phyloP scores from a whole-genome alignment of 2,113 vertebrate genomes.

The Hydrochoerus hydrochaeris region DNA sequence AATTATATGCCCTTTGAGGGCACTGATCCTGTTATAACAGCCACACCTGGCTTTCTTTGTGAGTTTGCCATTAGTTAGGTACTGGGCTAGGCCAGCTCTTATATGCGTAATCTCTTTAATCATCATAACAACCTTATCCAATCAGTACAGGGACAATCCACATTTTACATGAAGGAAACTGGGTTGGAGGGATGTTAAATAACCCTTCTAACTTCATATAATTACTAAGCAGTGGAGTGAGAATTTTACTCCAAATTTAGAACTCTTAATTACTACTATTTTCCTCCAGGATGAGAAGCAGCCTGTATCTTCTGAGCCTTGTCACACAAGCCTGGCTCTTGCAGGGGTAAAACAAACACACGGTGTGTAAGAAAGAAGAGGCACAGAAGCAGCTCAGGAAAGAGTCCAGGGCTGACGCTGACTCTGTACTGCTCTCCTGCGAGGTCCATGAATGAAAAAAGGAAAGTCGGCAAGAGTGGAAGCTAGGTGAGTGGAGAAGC shows the following conservation, averaged over 20 bases:
- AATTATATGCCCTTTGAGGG: neutral
- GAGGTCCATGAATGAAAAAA: neutral
- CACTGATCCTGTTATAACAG: accelerated
- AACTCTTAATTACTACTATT: neutral
- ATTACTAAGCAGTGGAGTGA: neutral
- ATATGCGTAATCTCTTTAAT: neutral
- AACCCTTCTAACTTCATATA: neutral
- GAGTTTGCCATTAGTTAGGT: neutral
- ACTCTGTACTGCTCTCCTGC: neutral
- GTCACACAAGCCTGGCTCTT: neutral
- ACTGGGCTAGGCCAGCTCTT: neutral
- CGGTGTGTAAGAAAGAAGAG: neutral
- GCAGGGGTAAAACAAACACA: neutral
- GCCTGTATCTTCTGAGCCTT: neutral
- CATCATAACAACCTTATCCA: neutral
- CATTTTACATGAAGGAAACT: neutral
- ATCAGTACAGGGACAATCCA: neutral
- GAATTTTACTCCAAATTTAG: neutral
- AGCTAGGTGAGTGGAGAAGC: neutral
- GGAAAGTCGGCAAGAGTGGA: neutral
- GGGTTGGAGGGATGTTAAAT: neutral
- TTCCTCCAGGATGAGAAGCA: neutral
- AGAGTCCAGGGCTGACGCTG: neutral
- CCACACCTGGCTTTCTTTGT: neutral
- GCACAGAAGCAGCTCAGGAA: neutral